Conservation (phyloP, 2,113 vertebrate genomes). For the Notarius quadriscutis region DNA sequence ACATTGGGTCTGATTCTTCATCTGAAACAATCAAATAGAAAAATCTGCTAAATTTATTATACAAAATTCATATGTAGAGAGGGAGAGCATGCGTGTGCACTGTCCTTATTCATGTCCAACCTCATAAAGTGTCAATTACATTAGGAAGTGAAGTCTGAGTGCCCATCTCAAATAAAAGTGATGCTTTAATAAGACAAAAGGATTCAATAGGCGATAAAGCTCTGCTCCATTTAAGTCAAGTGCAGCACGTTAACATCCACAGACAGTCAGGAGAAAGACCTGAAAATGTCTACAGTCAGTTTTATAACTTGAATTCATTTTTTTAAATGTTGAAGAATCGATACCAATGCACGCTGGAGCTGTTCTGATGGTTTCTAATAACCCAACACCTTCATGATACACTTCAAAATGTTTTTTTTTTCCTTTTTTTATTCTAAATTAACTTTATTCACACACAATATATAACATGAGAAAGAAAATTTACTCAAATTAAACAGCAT, state of each 20-base stretch:
- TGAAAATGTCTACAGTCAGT: not conserved
- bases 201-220: not conserved
- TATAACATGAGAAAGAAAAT: no score
- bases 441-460: no score
- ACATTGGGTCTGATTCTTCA: not conserved
- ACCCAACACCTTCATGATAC: no score
- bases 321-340: no score
- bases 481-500: no score
- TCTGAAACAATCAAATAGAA: not conserved
- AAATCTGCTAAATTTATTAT: not conserved
- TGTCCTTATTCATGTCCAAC: not conserved
- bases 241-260: not conserved
- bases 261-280: not conserved
- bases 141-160: not conserved
- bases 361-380: no score
- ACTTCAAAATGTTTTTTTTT: no score
- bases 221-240: constrained; percentile 5
- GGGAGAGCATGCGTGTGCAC: not conserved
- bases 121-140: not conserved
- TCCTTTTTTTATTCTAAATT: no score
- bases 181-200: not conserved
- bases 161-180: not conserved
- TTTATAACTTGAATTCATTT: no score
- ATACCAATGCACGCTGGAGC: no score
- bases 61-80: not conserved